Conservation (phyloP, 1,140 invertebrate species). For the Papilio machaon region DNA sequence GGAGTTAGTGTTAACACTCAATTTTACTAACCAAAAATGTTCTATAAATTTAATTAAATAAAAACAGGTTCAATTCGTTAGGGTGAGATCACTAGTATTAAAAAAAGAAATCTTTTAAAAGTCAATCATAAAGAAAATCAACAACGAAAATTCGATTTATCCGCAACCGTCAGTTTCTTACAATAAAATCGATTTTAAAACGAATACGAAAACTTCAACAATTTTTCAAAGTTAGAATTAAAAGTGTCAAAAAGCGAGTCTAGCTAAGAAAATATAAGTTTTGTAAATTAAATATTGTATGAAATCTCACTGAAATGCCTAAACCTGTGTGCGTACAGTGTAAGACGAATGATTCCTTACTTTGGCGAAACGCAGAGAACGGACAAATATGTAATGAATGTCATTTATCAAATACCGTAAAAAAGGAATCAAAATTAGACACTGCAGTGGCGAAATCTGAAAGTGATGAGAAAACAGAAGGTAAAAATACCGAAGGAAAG, state of each 20-base stretch:
- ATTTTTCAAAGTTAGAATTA: background rate
- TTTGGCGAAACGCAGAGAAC: slow-evolving; percentile 76
- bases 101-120: no score
- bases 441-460: slow-evolving; percentile 59
- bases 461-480: slow-evolving; percentile 66
- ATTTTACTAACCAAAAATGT: no score
- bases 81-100: no score
- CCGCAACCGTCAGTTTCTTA: no score
- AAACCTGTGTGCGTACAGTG: slow-evolving; percentile 79
- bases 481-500: slow-evolving; percentile 61
- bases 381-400: slow-evolving; percentile 81
- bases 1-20: no score
- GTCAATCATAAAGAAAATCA: no score
- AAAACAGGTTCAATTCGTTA: no score
- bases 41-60: no score
- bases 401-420: slow-evolving; percentile 66
- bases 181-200: slow-evolving; percentile 8
- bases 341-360: slow-evolving; percentile 70
- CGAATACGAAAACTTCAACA: background rate
- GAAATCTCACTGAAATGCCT: slow-evolving; percentile 62
- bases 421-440: slow-evolving; percentile 60
- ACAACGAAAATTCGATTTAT: no score
- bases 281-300: slow-evolving; percentile 22
- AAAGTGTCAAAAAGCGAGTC: slow-evolving; percentile 5
- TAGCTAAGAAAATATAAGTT: slow-evolving; percentile 13